phyloP scores from a whole-genome alignment of 2,888 invertebrate species.

The Nemurella pictetii region DNA sequence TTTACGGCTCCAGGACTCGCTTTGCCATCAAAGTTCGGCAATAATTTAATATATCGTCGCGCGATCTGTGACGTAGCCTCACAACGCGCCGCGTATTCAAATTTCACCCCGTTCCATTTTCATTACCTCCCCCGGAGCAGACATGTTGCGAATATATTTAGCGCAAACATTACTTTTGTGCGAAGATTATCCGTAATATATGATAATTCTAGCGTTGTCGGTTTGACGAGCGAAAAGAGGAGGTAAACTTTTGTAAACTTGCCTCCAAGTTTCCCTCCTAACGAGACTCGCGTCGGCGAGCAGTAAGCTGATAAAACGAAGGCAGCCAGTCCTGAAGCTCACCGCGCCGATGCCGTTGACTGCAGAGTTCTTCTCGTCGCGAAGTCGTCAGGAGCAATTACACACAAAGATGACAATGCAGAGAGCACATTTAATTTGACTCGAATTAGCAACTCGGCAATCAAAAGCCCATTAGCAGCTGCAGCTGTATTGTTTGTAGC shows the following conservation, averaged over 20 bases:
- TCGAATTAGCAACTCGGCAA: neutral
- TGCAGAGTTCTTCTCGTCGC: too few relatives aligned
- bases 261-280: neutral
- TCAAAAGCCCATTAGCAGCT: neutral
- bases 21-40: neutral
- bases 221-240: neutral
- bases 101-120: neutral
- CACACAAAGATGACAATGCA: neutral
- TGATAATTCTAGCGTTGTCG: neutral
- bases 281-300: neutral
- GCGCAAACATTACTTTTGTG: neutral
- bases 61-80: neutral
- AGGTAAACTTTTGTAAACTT: neutral
- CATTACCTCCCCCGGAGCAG: neutral
- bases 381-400: too few relatives aligned
- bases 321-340: neutral
- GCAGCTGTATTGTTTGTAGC: too few relatives aligned
- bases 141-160: neutral
- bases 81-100: neutral
- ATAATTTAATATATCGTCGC: neutral
- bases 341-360: neutral
- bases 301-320: neutral
- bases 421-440: neutral
- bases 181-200: neutral
- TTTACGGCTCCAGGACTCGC: too few relatives aligned